Evolutionary conservation across 2,888 invertebrate genomes (phyloP).

Genomic region (Caenorhabditis afra): DNA sequence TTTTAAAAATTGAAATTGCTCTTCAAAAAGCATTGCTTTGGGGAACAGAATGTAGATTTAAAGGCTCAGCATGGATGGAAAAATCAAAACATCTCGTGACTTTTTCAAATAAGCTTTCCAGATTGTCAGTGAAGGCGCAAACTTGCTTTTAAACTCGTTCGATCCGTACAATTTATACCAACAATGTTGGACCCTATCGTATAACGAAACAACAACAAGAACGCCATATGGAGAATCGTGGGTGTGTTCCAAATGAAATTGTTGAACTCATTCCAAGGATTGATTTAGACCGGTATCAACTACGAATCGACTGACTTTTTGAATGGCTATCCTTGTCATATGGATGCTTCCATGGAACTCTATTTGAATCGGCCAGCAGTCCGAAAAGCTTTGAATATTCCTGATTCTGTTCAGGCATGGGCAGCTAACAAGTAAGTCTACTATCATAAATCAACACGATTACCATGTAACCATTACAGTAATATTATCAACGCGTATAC

Average conservation of each 20-base stretch:
- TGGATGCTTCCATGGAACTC: constrained; percentile 63
- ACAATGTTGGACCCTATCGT: constrained; percentile 56
- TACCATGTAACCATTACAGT: no score
- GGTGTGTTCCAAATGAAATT: no score
- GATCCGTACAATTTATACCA: constrained; percentile 71
- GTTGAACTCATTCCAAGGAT: background rate
- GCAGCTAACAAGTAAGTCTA: constrained; percentile 53
- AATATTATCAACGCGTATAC: constrained; percentile 62
- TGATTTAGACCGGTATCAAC: constrained; percentile 70
- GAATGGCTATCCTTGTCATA: constrained; percentile 74
- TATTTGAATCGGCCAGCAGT: constrained; percentile 74
- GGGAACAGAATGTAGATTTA: no score
- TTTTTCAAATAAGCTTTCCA: no score
- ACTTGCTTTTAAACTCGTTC: constrained; percentile 42
- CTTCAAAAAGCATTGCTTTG: no score
- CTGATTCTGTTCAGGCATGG: constrained; percentile 51
- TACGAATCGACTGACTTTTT: constrained; percentile 69
- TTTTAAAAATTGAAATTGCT: no score
- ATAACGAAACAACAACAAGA: constrained; percentile 33
- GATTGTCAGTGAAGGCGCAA: constrained; percentile 35
- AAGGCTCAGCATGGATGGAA: no score
- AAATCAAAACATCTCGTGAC: no score
- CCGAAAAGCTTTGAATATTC: constrained; percentile 74
- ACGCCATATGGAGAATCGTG: constrained; percentile 63
- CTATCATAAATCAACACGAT: no score